A percentile compares a stretch with the other conserved stretches of the same genome.
Conservation (phyloP, 2,888 invertebrate species). For the Pristionchus exspectatus region DNA sequence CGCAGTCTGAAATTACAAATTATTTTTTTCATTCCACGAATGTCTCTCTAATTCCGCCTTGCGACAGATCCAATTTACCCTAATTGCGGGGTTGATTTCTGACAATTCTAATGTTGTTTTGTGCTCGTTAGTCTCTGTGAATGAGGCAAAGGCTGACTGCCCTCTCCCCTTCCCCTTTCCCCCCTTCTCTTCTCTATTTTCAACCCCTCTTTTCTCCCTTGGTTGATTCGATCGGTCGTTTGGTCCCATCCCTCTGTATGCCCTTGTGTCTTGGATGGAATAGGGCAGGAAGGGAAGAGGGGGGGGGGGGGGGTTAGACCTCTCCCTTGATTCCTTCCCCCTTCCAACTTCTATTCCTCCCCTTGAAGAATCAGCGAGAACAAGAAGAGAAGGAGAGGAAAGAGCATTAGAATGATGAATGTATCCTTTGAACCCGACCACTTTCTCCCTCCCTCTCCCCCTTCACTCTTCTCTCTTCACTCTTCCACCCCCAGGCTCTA, state of each 20-base stretch:
- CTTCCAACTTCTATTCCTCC: not conserved
- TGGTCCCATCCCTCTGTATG: not conserved
- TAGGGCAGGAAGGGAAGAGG: not conserved
- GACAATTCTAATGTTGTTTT: constrained; percentile 42
- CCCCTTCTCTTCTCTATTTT: not conserved
- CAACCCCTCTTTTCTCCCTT: not conserved
- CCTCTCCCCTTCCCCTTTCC: not conserved
- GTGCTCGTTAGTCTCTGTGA: not conserved
- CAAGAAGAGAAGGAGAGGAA: constrained; percentile 7
- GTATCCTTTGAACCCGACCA: constrained; percentile 44
- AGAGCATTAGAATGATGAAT: constrained; percentile 51
- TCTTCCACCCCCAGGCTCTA: constrained; percentile 40
- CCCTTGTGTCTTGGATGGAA: constrained; percentile 19
- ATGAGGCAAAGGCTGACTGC: constrained; percentile 7
- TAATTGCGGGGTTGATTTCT: constrained; percentile 23
- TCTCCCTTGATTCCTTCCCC: not conserved
- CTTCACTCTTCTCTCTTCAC: not conserved
- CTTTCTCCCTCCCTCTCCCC: not conserved
- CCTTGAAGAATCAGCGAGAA: constrained; percentile 28
- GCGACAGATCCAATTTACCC: constrained; percentile 7
- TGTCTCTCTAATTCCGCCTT: not conserved
- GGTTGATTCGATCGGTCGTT: not conserved
- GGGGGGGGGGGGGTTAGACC: not conserved
- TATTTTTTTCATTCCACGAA: not conserved
- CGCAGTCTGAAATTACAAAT: constrained; percentile 85